Base-by-base conservation (phyloP, 2,797 vertebrate species). In the Passerculus sandwichensis region DNA sequence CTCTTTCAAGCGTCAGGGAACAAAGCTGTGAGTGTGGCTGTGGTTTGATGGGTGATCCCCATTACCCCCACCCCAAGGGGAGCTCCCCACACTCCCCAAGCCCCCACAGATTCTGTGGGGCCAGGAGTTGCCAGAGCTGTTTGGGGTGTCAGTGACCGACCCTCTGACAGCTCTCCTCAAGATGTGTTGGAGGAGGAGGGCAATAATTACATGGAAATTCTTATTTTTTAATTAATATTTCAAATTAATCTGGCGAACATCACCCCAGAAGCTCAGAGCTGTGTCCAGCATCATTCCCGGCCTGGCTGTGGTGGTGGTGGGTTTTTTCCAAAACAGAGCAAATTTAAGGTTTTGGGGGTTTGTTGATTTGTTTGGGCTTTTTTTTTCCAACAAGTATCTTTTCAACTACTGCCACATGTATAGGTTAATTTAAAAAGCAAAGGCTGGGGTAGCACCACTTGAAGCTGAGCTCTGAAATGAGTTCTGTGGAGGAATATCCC, bases 41-140 rank as follows among this genome's bases (percentile, higher is more conserved):
- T 13, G 48, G 30, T 80, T 71, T 0, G 1, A 6, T 20, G 17
- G 3, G 30, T n/a, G 0, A 0, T 40, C 10, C 3, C 60, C 1
- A 0, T 85, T 30, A 2, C 34, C 32, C 22, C 65, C 7, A 1
- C 13, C 14, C 22, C 0, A 1, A 25, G 25, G 1, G 19, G 32
- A 22, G 16, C 19, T 47, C 60, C 61, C 32, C 3, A 6, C 7
- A 2, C 23, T 40, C 8, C 4, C 8, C 21, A 70, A 17, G 1
- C 13, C 53, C 45, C 36, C 2, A 0, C 9, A 70, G 15, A 56
- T 17, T 29, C 53, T 53, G 23, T 5, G 21, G 32, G 70, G 36
- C n/a, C 7, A 21, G 57, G 73, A 18, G 40, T 42, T 0, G 0
- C 54, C 21, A 6, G 64, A 53, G 79, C 30, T 38, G 26, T 54